Evolutionary conservation across 1,140 invertebrate species (phyloP), one percentile per base, ranked within the genome.

Genomic region (Nylanderia fulva): DNA sequence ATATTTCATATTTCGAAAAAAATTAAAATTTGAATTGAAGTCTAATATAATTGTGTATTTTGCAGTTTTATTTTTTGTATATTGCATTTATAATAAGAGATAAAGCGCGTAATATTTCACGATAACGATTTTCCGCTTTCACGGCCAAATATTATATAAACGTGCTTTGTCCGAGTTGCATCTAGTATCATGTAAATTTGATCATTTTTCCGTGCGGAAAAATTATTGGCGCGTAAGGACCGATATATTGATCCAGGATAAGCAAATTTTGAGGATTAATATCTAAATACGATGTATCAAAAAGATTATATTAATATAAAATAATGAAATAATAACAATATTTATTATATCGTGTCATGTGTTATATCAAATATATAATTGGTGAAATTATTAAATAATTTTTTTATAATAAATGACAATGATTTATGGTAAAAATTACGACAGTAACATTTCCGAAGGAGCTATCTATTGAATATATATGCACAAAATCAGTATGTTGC

Each of bases 1-100:
- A 42, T 27, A 42, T 39, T 76, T 75, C 24, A 61, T 75, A 61
- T 75, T 75, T 61, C n/a, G 8, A 42, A 27, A 60, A 42, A 27
- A 60, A 39, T 60, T 18, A 18, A 36, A 27, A 60, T 54, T 8
- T 8, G 56, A 39, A 58, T 74, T 56, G 39, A 36, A 3, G 0
- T 24, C 15, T 52, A 48, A 69, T 74, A 5, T 18, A 58, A 56
- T 52, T 69, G n/a, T 33, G 48, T 69, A 9, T 0, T 39, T 27
- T 33, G 29, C 27, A 18, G 3, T 39, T 60, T 61, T 42, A n/a
- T 9, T 9, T 74, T 13, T 9, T 9, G 58, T 13, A 74, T 60
- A n/a, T 42, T 39, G 15, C 3, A 75, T 61, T 42, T 42, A 21
- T 1, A 39, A 7, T 56, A 39, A 21, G 15, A 29, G 13, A 61